Conservation (phyloP, 1,140 invertebrate genomes). For the Trichomalopsis sarcophagae region DNA sequence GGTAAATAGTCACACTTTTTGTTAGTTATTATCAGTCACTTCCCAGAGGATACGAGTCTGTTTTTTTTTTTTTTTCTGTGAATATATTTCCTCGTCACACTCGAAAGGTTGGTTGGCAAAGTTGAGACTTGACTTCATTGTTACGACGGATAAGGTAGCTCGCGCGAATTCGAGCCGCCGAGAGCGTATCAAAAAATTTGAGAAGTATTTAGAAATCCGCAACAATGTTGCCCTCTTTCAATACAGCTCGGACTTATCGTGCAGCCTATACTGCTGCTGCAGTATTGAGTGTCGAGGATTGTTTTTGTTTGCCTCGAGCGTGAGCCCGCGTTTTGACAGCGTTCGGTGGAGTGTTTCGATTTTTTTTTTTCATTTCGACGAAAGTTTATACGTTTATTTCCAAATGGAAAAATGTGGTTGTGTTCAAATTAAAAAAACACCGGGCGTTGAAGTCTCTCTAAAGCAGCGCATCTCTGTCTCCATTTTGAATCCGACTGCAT, state of each 20-base stretch:
- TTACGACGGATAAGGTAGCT: background rate
- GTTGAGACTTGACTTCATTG: background rate
- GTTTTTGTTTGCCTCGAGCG: background rate
- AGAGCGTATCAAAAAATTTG: background rate
- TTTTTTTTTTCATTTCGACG: background rate
- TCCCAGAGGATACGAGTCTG: too few species aligned
- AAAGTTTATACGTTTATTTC: too few species aligned
- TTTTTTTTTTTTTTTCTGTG: background rate
- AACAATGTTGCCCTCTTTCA: constrained; percentile 9
- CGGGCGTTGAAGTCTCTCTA: background rate
- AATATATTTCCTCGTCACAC: background rate
- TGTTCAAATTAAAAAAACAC: background rate
- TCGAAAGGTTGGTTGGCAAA: background rate
- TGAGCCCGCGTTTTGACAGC: background rate
- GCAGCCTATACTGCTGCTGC: background rate
- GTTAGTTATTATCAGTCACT: background rate
- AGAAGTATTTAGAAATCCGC: background rate
- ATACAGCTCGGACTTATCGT: constrained; percentile 26
- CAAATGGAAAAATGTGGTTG: too few species aligned
- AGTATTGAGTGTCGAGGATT: constrained; percentile 8
- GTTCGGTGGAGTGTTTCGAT: background rate
- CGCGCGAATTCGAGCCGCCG: background rate
- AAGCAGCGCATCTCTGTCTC: too few species aligned
- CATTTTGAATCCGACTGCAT: too few species aligned
- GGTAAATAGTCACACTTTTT: constrained; percentile 62